These are phyloP conservation scores for Oreochromis tanganicae DNA, from an alignment of 2,113 vertebrate genomes.

Conservation along the genomic window DNA sequence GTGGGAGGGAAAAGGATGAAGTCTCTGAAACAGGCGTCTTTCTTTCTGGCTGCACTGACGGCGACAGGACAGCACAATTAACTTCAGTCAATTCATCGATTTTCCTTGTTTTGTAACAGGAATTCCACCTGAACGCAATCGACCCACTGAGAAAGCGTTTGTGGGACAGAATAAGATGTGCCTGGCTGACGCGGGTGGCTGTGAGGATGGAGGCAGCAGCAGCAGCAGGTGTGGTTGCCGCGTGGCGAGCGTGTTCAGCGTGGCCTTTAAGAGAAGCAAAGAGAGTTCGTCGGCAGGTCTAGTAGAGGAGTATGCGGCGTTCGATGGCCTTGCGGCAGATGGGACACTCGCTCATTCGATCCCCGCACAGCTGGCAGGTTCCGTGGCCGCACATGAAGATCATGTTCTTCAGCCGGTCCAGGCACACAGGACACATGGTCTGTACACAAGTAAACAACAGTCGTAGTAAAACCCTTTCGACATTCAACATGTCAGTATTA, in stretches of 20 bases:
- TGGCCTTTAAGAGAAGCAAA: not conserved
- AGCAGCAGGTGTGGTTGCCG: slow-evolving; percentile 43
- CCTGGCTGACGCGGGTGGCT: slow-evolving; percentile 24
- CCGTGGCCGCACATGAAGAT: slow-evolving; percentile 99
- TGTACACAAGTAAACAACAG: slow-evolving; percentile 39
- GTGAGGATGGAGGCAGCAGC: slow-evolving; percentile 19
- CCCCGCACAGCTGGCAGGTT: slow-evolving; percentile 95
- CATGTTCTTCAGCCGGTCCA: slow-evolving; percentile 99
- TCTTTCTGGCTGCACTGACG: not conserved
- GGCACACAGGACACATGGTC: slow-evolving; percentile 98
- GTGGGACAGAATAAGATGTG: slow-evolving; percentile 31
- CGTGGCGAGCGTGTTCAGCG: not conserved
- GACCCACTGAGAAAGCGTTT: not conserved
- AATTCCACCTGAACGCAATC: slow-evolving; percentile 26
- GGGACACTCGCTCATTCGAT: slow-evolving; percentile 98
- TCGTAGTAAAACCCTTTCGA: not conserved
- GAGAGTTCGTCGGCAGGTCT: slow-evolving; percentile 22
- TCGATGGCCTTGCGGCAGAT: slow-evolving; percentile 99
- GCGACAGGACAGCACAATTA: not conserved
- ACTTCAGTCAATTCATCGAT: not conserved
- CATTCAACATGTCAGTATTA: not conserved
- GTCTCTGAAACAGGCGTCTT: not conserved
- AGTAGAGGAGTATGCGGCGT: slow-evolving; percentile 95
- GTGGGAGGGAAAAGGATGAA: not conserved
- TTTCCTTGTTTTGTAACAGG: slow-evolving; percentile 28